These are phyloP conservation scores for Epirrita christyi DNA, from an alignment of 2,888 invertebrate genomes.

Conservation along the genomic window DNA sequence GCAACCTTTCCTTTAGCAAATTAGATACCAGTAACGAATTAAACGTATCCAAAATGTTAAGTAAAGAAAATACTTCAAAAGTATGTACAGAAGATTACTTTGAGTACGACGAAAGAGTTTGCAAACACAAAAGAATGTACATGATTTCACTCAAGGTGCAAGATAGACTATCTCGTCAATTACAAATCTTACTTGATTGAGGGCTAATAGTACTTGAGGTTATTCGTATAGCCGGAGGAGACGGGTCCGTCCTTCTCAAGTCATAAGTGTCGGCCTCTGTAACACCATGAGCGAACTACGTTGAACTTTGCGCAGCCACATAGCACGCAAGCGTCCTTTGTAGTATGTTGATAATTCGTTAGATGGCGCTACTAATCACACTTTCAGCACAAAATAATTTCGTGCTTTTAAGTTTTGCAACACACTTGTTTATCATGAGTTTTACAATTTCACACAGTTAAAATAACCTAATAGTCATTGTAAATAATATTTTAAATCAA, in stretches of 20 bases:
- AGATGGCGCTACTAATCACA: constrained; percentile 28
- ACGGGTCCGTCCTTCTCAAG: constrained; percentile 54
- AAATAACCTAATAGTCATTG: too few relatives aligned
- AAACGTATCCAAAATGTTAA: too few relatives aligned
- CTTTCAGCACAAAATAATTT: not conserved
- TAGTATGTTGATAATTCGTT: not conserved
- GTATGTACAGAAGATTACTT: too few relatives aligned
- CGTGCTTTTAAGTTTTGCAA: too few relatives aligned
- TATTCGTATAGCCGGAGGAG: constrained; percentile 58
- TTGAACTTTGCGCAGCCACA: not conserved
- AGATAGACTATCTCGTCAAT: constrained; percentile 23
- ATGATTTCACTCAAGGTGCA: constrained; percentile 18
- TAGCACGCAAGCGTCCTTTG: not conserved
- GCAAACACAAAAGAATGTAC: constrained; percentile 12
- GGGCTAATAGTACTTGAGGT: constrained; percentile 52
- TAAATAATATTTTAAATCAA: too few relatives aligned
- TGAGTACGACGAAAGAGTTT: not conserved
- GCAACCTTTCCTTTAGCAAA: too few relatives aligned
- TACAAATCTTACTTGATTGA: constrained; percentile 66
- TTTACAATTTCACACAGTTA: too few relatives aligned
- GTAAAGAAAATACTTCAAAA: too few relatives aligned
- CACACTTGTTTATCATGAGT: too few relatives aligned
- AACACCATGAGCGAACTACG: constrained; percentile 45
- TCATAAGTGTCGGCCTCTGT: constrained; percentile 63
- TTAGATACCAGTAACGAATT: too few relatives aligned